These are phyloP conservation scores for Phrynocephalus versicolor DNA, from an alignment of 2,113 vertebrate genomes.

Conservation along the genomic window DNA sequence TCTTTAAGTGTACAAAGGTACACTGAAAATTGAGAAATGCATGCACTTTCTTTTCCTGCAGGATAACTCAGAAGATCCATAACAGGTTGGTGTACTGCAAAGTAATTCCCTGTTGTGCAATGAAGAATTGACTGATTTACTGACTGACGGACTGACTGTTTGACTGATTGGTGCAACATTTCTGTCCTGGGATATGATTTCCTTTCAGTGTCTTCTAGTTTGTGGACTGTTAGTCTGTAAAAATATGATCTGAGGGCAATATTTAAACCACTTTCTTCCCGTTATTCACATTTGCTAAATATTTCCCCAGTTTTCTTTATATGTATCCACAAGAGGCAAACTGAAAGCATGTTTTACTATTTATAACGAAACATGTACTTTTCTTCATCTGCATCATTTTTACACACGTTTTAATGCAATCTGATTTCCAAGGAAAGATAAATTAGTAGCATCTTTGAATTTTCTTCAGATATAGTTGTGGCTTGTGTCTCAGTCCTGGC, in stretches of 20 bases:
- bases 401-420: neutral
- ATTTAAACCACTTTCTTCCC: neutral
- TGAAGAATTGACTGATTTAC: neutral
- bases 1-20: neutral
- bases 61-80: neutral
- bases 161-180: neutral
- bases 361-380: neutral
- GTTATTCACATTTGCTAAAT: neutral
- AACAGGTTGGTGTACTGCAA: neutral
- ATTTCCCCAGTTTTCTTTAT: neutral
- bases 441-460: neutral
- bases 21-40: neutral
- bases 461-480: constrained; percentile 1
- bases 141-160: neutral
- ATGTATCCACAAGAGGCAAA: neutral
- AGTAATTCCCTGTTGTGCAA: neutral
- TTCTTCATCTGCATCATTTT: neutral
- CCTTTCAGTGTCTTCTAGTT: neutral
- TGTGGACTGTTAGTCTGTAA: neutral
- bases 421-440: constrained; percentile 2
- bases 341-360: neutral
- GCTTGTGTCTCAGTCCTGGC: constrained; percentile 24
- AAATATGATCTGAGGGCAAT: neutral
- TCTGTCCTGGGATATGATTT: neutral
- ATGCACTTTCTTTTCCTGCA: neutral